Evolutionary conservation across 2,797 vertebrate genomes (phyloP).

Genomic region (Lepilemur septentrionalis): DNA sequence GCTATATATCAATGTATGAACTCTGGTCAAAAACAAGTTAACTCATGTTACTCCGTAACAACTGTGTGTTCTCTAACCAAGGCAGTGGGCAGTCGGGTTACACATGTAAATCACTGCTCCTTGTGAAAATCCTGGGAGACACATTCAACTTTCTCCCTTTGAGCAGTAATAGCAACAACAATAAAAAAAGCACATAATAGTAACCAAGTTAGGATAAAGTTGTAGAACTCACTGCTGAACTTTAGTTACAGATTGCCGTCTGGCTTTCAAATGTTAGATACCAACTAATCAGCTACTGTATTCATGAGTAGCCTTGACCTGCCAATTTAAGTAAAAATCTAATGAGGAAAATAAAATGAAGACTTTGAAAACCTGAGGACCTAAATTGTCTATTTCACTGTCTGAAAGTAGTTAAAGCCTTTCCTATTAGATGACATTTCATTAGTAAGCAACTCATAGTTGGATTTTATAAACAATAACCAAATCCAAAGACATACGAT

Average conservation of each 20-base stretch:
- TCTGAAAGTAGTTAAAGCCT: slow-evolving; percentile 25
- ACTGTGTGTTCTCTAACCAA: not conserved
- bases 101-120: not conserved
- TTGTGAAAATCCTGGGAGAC: not conserved
- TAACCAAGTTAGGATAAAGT: not conserved
- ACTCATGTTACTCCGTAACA: not conserved
- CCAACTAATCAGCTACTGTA: not conserved
- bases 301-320: not conserved
- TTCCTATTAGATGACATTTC: slow-evolving; percentile 54
- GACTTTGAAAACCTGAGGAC: not conserved
- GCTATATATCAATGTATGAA: not conserved
- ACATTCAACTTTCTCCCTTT: not conserved
- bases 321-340: not conserved
- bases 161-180: not conserved
- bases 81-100: not conserved
- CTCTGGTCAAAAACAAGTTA: not conserved
- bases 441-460: slow-evolving; percentile 66
- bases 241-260: not conserved
- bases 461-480: slow-evolving; percentile 8
- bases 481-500: not conserved
- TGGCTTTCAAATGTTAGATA: not conserved
- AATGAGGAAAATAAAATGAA: not conserved
- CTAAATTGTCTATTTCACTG: not conserved
- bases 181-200: not conserved
- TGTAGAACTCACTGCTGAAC: not conserved